Evolutionary conservation across 2,113 vertebrate genomes (phyloP), one percentile per base, ranked within the genome.

Genomic region (Colaptes auratus): DNA sequence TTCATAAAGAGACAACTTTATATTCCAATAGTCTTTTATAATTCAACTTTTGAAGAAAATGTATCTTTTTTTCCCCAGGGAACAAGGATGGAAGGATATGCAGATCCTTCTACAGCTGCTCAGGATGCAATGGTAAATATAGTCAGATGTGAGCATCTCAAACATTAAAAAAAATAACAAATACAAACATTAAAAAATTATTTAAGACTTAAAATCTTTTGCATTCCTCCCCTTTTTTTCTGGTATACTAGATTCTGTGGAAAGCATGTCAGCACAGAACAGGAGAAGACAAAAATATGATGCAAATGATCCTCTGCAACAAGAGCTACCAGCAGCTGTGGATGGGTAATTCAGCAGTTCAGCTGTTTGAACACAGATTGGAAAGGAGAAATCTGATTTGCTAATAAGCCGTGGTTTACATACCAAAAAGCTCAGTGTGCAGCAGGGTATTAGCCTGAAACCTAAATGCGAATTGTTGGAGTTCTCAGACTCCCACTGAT

Each of bases 251-350:
- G 98, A 96, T 97, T 87, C 95, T 98, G 9, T 98, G 98, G 98
- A 98, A 98, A 96, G 97, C 97, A 28, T 98, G 98, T 71, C 98
- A 98, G 90, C 96, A 79, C 89, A 98, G 97, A 91, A 98, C 98
- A 14, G 97, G 97, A 6, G 97, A 98, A 52, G 97, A 98, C 90
- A 98, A 98, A 95, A 97, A 94, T 50, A 95, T 98, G 97, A 91
- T 98, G 65, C 98, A 98, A 93, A 96, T 98, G 97, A 97, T 98
- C 59, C 93, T 98, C 71, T 98, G 98, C 86, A 98, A 97, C 95
- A 98, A 96, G 95, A 98, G 98, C 44, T 96, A 93, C 75, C 98
- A 98, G 83, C 98, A 98, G 85, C 70, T 98, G 74, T 98, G 98
- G 97, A 96, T 98, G 95, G 97, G 98, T 98, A 98, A 98, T 50